These are phyloP conservation scores for Crotalus tigris DNA, from an alignment of 2,113 vertebrate genomes.

Conservation along the genomic window DNA sequence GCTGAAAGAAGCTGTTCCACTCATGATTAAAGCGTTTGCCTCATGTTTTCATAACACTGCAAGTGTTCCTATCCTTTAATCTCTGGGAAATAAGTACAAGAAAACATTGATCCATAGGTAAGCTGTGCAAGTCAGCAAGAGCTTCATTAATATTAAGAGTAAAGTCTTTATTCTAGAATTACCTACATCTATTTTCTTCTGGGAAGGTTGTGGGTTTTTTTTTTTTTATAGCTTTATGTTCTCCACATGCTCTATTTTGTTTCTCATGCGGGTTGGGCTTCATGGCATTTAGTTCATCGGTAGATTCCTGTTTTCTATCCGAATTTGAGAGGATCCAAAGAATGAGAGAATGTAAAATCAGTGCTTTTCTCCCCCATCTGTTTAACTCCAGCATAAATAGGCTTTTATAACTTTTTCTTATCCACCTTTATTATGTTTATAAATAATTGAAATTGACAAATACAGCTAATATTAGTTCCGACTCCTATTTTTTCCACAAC, in stretches of 20 bases:
- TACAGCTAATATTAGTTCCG: background rate
- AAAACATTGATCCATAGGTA: background rate
- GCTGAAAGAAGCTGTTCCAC: background rate
- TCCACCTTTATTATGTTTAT: background rate
- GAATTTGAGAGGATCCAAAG: background rate
- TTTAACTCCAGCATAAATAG: background rate
- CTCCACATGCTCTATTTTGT: background rate
- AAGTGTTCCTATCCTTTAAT: background rate
- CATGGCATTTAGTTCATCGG: background rate
- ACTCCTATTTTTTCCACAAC: no score
- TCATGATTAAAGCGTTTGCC: background rate
- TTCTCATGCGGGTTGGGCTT: background rate
- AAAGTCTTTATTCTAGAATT: background rate
- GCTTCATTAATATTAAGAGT: background rate
- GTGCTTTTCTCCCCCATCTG: background rate
- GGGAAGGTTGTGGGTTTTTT: background rate
- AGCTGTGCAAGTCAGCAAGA: background rate
- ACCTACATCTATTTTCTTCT: background rate
- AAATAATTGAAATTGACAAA: background rate
- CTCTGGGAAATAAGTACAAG: background rate
- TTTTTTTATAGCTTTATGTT: background rate
- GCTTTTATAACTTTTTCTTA: background rate
- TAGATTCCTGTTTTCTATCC: background rate
- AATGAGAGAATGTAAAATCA: background rate
- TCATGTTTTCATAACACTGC: background rate